Base-by-base conservation (phyloP, 2,113 vertebrate genomes). In the Aviceda subcristata region DNA sequence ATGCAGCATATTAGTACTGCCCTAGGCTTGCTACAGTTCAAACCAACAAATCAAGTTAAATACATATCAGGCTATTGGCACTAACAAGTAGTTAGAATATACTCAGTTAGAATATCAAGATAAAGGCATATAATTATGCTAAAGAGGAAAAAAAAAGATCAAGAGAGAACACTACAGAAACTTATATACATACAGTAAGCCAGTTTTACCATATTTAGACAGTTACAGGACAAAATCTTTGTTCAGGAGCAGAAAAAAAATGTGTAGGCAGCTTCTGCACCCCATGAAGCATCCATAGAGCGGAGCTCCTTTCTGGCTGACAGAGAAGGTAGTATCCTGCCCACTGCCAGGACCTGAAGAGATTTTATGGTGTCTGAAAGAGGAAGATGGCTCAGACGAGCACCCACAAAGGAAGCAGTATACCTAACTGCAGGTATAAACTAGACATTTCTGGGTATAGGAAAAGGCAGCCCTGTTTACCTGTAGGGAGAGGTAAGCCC, bases 1-100 rank as follows among this genome's bases (percentile, higher is more conserved):
- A 77, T 30, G 21, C 50, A 92, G 29, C 45, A 66, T 69, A 80
- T 71, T 73, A 86, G 63, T 83, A 79, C n/a, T 73, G 66, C 82
- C 67, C 30, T 72, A 74, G 82, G 75, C 78, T 90, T 86, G 15
- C 59, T 73, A 63, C 30, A 55, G 50, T 88, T 96, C 82, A 94
- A 93, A 72, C 11, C 46, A 86, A 55, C 22, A 92, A 80, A 93
- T 95, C 60, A 85, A 88, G 29, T 72, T 86, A 88, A 92, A 88
- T 45, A 79, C 26, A 53, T 68, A 34, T 32, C 57, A 32, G 59
- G 15, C 41, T 88, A 43, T 29, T 66, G 67, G n/a, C 45, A 63
- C 26, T 74, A 79, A 39, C 10, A 84, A 76, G 74, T 62, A 75
- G 80, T 68, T 87, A 75, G 80, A 90, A 82, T 69, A 76, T 27